phyloP scores from a whole-genome alignment of 1,140 invertebrate species.

The Triops cancriformis region DNA sequence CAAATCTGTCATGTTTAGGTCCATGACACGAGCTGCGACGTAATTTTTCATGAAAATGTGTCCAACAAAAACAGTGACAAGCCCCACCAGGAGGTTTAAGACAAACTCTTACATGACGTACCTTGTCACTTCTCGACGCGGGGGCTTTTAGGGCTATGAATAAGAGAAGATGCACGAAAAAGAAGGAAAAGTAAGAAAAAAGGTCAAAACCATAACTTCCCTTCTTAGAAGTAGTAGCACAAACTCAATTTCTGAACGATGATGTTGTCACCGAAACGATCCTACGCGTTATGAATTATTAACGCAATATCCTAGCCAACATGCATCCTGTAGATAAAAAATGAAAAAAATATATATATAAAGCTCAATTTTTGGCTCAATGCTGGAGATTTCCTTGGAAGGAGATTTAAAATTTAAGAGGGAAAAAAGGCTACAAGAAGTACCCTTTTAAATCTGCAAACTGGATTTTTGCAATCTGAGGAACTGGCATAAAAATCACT shows the following conservation, averaged over 20 bases:
- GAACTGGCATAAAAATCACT: not conserved
- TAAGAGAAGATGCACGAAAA: not conserved
- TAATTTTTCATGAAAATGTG: conserved; percentile 13
- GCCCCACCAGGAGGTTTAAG: not conserved
- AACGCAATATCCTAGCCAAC: not conserved
- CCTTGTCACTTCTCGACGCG: not conserved
- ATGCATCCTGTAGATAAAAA: not conserved
- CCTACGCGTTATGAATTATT: not conserved
- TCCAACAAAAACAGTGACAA: not conserved
- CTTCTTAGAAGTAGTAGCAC: not conserved
- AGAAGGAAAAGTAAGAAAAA: not conserved
- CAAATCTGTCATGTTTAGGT: too few relatives aligned
- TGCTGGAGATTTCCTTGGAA: too few relatives aligned
- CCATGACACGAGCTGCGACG: not conserved
- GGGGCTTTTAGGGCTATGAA: not conserved
- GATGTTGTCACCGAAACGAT: not conserved
- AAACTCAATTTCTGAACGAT: not conserved
- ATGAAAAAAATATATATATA: not conserved
- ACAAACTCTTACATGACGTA: conserved; percentile 6
- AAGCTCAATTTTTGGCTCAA: not conserved
- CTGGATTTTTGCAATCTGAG: not conserved
- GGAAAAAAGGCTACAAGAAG: too few relatives aligned
- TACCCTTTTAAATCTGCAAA: not conserved
- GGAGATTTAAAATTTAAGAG: too few relatives aligned
- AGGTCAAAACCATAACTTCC: not conserved